Conservation (phyloP, 2,888 invertebrate species). For the Megalurothrips usitatus region DNA sequence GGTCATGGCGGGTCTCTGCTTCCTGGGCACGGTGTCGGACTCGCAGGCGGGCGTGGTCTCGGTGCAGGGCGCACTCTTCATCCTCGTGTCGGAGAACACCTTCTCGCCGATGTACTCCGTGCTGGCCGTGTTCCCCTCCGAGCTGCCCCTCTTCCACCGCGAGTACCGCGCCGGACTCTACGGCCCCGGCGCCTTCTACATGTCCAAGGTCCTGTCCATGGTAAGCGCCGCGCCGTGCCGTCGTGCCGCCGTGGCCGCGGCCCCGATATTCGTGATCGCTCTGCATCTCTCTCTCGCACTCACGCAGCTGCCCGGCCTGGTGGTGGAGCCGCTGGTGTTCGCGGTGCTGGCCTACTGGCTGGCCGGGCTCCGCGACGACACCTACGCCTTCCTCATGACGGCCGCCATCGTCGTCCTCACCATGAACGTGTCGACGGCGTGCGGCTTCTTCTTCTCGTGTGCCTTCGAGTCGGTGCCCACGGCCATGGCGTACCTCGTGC, state of each 20-base stretch:
- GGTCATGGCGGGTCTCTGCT: slow-evolving; percentile 77
- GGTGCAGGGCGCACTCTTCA: slow-evolving; percentile 81
- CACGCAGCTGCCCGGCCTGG: slow-evolving; percentile 78
- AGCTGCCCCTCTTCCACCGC: slow-evolving; percentile 72
- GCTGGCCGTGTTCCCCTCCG: slow-evolving; percentile 74
- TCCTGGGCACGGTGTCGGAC: slow-evolving; percentile 64
- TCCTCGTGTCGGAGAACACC: slow-evolving; percentile 84
- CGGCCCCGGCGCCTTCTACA: slow-evolving; percentile 71
- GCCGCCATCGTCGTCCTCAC: slow-evolving; percentile 67
- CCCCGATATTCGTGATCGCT: too few species aligned
- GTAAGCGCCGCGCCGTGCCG: slow-evolving; percentile 51
- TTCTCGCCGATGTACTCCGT: slow-evolving; percentile 90
- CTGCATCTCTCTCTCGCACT: too few species aligned
- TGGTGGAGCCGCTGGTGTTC: slow-evolving; percentile 78
- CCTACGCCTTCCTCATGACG: slow-evolving; percentile 66
- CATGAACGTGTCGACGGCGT: slow-evolving; percentile 81
- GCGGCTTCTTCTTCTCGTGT: slow-evolving; percentile 80
- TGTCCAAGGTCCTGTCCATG: slow-evolving; percentile 73
- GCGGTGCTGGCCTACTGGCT: slow-evolving; percentile 80
- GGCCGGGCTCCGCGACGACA: slow-evolving; percentile 66
- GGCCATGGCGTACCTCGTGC: slow-evolving; percentile 78
- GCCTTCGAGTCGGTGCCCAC: slow-evolving; percentile 74
- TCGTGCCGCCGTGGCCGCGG: neutral
- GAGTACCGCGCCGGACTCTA: slow-evolving; percentile 82
- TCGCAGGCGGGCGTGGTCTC: slow-evolving; percentile 82